A percentile compares a stretch with the other conserved stretches of the same genome.
Conservation (phyloP, 2,888 invertebrate species). For the Lasioglossum morio region DNA sequence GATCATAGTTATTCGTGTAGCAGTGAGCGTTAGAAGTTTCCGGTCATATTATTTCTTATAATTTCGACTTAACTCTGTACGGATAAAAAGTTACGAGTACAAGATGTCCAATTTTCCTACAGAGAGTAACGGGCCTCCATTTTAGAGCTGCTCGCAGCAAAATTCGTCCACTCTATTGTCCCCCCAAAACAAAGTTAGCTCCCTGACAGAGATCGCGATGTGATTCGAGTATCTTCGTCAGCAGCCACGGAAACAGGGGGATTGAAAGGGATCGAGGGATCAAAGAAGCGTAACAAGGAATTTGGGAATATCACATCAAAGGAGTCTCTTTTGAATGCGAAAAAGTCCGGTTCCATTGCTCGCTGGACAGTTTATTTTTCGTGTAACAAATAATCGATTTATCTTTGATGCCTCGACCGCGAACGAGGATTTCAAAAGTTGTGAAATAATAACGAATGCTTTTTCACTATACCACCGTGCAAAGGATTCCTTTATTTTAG, state of each 20-base stretch:
- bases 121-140: neutral
- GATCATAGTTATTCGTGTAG: no score
- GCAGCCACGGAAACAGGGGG: neutral
- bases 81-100: neutral
- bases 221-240: neutral
- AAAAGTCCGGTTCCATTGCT: neutral
- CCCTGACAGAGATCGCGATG: neutral
- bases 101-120: neutral
- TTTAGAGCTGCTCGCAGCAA: neutral
- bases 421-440: neutral
- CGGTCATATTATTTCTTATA: neutral
- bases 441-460: neutral
- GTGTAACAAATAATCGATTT: neutral
- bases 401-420: neutral
- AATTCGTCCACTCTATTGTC: neutral
- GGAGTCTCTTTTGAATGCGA: neutral
- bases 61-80: neutral
- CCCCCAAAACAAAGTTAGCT: neutral
- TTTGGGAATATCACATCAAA: neutral
- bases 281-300: constrained; percentile 8
- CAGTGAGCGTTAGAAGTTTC: neutral
- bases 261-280: neutral
- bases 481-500: neutral
- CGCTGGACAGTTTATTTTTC: neutral
- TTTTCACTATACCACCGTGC: neutral